These are phyloP conservation scores for Asarcornis scutulata DNA, from an alignment of 2,113 vertebrate genomes.

Conservation along the genomic window DNA sequence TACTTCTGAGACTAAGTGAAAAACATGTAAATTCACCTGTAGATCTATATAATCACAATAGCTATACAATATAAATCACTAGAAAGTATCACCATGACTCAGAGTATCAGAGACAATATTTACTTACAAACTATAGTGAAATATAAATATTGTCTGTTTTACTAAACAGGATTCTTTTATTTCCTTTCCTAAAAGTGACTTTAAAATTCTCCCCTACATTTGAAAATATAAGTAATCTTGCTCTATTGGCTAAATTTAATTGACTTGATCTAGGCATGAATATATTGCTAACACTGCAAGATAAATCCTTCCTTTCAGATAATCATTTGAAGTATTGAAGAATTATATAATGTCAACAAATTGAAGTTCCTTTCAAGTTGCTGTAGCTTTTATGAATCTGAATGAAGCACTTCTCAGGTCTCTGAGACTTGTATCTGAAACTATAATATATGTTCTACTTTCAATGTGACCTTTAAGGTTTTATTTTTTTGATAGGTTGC, in stretches of 20 bases:
- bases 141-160: neutral
- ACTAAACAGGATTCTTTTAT: neutral
- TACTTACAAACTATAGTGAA: neutral
- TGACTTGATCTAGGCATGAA: neutral
- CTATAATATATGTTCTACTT: neutral
- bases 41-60: neutral
- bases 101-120: neutral
- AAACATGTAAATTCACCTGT: neutral
- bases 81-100: accelerated
- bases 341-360: conserved; percentile 22
- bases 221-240: neutral
- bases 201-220: neutral
- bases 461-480: conserved; percentile 58
- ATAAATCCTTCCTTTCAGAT: neutral
- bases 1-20: neutral
- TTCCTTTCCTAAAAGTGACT: neutral
- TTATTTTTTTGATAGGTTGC: conserved; percentile 38
- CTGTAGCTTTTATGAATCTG: conserved; percentile 11
- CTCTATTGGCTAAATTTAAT: neutral
- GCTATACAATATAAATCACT: neutral
- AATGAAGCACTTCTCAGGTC: conserved; percentile 6
- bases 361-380: neutral
- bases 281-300: neutral
- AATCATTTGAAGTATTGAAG: neutral
- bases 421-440: conserved; percentile 11